Conservation (phyloP, 2,888 invertebrate genomes). For the Cosmia trapezina region DNA sequence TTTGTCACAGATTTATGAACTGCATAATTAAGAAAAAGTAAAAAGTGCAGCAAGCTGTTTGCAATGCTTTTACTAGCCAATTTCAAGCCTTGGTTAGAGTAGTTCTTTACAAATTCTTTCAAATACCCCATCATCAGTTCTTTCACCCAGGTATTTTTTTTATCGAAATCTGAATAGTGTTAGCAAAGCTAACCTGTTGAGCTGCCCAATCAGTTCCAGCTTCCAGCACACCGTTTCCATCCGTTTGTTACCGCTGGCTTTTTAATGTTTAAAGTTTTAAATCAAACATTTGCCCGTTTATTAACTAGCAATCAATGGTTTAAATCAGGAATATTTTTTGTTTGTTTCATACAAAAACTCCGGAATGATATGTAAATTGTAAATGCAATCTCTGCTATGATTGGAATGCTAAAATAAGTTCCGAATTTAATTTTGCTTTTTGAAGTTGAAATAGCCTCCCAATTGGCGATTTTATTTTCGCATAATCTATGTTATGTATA, state of each 20-base stretch:
- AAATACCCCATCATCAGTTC: background rate
- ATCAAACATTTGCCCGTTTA: constrained; percentile 53
- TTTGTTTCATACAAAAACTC: constrained; percentile 17
- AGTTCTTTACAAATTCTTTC: background rate
- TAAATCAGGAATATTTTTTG: constrained; percentile 37
- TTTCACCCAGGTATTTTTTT: background rate
- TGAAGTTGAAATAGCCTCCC: background rate
- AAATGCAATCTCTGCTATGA: constrained; percentile 35
- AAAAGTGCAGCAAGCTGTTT: background rate
- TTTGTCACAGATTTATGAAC: background rate
- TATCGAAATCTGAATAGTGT: constrained; percentile 7
- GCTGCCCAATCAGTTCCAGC: constrained; percentile 58
- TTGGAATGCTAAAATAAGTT: constrained; percentile 35
- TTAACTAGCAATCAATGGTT: constrained; percentile 61
- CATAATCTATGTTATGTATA: too few relatives aligned
- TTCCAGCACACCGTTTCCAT: constrained; percentile 34
- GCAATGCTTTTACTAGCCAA: background rate
- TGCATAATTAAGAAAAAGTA: background rate
- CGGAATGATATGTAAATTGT: constrained; percentile 27
- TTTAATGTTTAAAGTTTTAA: constrained; percentile 40
- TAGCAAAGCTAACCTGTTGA: constrained; percentile 58
- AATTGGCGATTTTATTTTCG: background rate
- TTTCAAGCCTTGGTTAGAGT: background rate
- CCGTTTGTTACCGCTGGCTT: constrained; percentile 25
- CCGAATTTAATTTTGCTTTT: background rate